Evolutionary conservation across 1,140 invertebrate genomes (phyloP).

Genomic region (Carposina sasakii): DNA sequence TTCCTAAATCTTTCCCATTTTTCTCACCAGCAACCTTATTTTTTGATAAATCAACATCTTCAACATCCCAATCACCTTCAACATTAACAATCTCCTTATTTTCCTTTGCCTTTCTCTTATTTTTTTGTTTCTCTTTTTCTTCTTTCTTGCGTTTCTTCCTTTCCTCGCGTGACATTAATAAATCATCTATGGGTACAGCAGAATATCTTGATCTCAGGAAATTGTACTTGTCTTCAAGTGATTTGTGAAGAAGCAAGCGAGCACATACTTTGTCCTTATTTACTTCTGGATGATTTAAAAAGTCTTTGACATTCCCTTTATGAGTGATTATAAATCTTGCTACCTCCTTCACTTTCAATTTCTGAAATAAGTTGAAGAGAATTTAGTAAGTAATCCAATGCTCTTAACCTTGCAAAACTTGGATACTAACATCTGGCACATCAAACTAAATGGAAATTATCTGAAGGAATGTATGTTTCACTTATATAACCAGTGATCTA

Average conservation of each 20-base stretch:
- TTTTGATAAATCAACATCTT: slow-evolving; percentile 30
- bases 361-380: slow-evolving; percentile 36
- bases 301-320: slow-evolving; percentile 44
- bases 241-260: slow-evolving; percentile 52
- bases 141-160: slow-evolving; percentile 57
- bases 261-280: slow-evolving; percentile 58
- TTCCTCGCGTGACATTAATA: slow-evolving; percentile 61
- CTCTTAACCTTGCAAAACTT: slow-evolving; percentile 1
- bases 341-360: slow-evolving; percentile 57
- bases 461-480: too few species aligned
- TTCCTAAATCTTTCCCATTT: too few species aligned
- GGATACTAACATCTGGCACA: too few species aligned
- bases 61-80: slow-evolving; percentile 48
- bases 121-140: slow-evolving; percentile 46
- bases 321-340: slow-evolving; percentile 59
- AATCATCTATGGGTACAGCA: slow-evolving; percentile 53
- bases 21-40: too few species aligned
- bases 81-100: slow-evolving; percentile 30
- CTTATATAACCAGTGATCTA: too few species aligned
- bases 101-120: slow-evolving; percentile 44
- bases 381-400: not conserved
- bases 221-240: slow-evolving; percentile 54
- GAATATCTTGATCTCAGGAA: slow-evolving; percentile 46
- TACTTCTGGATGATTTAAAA: slow-evolving; percentile 53
- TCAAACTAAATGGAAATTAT: too few species aligned